phyloP scores from a whole-genome alignment of 1,140 invertebrate species.

The Colletes gigas region DNA sequence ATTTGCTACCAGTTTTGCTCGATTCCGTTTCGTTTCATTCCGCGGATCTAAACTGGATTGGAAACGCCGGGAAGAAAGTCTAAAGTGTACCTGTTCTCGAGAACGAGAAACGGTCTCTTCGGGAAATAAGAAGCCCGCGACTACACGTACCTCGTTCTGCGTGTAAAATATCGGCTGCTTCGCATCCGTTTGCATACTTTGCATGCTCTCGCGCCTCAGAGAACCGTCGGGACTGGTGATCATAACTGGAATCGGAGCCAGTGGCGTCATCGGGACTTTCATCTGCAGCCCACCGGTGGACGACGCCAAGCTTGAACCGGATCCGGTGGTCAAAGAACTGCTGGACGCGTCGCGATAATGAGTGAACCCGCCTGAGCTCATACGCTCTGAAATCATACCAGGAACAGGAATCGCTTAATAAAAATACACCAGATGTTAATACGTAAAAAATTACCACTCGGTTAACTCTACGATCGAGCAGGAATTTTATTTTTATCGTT shows the following conservation, averaged over 20 bases:
- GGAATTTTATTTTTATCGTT: no score
- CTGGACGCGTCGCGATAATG: slow-evolving; percentile 71
- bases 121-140: not conserved
- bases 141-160: slow-evolving; percentile 63
- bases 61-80: no score
- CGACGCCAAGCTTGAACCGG: slow-evolving; percentile 72
- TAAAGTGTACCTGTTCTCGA: no score
- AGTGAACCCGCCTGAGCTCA: slow-evolving; percentile 68
- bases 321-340: slow-evolving; percentile 73
- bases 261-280: slow-evolving; percentile 48
- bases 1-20: no score
- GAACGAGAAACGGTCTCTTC: no score
- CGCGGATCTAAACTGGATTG: no score
- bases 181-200: slow-evolving; percentile 40
- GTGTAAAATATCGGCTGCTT: slow-evolving; percentile 70
- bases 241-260: slow-evolving; percentile 72
- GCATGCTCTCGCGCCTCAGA: slow-evolving; percentile 65
- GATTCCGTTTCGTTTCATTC: no score
- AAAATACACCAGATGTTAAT: no score
- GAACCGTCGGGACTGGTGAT: slow-evolving; percentile 73
- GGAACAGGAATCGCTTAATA: not conserved
- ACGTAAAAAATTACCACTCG: not conserved
- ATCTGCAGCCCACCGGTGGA: slow-evolving; percentile 73
- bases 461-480: not conserved
- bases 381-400: slow-evolving; percentile 62